Evolutionary conservation across 1,140 invertebrate genomes (phyloP), one percentile per base, ranked within the genome.

Genomic region (Leptinotarsa texana): DNA sequence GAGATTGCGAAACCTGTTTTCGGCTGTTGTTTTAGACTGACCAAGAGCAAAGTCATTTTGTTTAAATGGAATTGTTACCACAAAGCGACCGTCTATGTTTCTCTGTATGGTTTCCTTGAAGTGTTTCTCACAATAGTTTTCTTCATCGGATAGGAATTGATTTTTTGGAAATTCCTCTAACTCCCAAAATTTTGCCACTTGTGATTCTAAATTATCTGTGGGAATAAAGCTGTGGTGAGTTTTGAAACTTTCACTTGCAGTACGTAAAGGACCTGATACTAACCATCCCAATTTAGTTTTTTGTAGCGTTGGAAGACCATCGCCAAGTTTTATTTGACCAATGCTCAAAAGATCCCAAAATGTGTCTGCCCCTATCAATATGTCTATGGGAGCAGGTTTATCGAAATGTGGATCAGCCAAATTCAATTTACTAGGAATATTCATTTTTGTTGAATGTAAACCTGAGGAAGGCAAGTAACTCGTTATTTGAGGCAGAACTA

Each of bases 261-360:
- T 67, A 47, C 15, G 22, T 33, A 77, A 48, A 33, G 69, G 72
- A 74, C 75, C 77, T 17, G 75, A 79, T 13, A 84, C 63, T n/a
- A 84, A 75, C 83, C 81, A 84, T 15, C 83, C 83, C 0, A 84
- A 73, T 65, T 69, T 49, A 13, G 82, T 82, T 73, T 83, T 84
- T 78, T 84, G 83, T 21, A 83, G 63, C 17, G 77, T 77, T n/a
- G 82, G 82, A 68, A 75, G 66, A 74, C 77, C 65, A 24, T 75
- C 69, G 22, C 73, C 77, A n/a, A 83, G 70, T 27, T 24, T 69
- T 15, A 83, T 80, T 78, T 81, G 81, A 33, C 79, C 80, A 24
- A 76, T 68, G 47, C 69, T 74, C 15, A 82, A 27, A 47, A 80
- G 49, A 21, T 73, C 65, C 72, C 73, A 79, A 69, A 80, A 80